phyloP scores from a whole-genome alignment of 2,113 vertebrate species.

The Leucoraja erinaceus region DNA sequence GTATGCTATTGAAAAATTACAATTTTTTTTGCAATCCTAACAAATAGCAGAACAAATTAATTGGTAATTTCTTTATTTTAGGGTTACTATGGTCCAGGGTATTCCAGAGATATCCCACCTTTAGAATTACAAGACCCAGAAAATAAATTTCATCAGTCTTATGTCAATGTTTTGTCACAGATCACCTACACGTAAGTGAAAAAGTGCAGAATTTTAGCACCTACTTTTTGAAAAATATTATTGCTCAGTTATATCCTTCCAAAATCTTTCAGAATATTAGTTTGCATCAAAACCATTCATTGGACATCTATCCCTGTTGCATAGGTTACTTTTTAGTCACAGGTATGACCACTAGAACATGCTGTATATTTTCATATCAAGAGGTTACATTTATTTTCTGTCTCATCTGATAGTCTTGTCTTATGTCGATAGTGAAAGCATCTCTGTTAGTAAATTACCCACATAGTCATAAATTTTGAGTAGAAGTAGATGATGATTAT shows the following conservation, averaged over 20 bases:
- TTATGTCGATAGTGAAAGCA: neutral
- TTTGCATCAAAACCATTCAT: neutral
- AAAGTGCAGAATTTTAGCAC: neutral
- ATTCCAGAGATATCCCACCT: conserved; percentile 19
- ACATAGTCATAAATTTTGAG: neutral
- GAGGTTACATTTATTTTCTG: neutral
- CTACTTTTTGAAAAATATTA: neutral
- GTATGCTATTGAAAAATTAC: neutral
- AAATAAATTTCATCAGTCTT: conserved; percentile 24
- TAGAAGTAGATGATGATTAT: neutral
- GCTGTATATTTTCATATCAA: neutral
- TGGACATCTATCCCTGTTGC: neutral
- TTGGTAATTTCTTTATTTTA: conserved; percentile 1
- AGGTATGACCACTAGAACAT: neutral
- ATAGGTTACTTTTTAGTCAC: neutral
- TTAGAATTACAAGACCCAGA: conserved; percentile 32
- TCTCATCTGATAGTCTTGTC: neutral
- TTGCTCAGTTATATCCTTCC: neutral
- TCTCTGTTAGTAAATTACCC: neutral
- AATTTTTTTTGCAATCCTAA: neutral
- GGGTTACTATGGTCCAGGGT: conserved; percentile 25
- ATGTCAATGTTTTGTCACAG: conserved; percentile 28
- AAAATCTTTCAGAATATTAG: neutral
- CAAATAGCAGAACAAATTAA: neutral
- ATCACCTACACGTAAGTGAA: conserved; percentile 27